Percentiles rank a stretch among this genome's conserved stretches.
Conservation (phyloP, 2,113 vertebrate genomes). For the Cyprichromis sp. region DNA sequence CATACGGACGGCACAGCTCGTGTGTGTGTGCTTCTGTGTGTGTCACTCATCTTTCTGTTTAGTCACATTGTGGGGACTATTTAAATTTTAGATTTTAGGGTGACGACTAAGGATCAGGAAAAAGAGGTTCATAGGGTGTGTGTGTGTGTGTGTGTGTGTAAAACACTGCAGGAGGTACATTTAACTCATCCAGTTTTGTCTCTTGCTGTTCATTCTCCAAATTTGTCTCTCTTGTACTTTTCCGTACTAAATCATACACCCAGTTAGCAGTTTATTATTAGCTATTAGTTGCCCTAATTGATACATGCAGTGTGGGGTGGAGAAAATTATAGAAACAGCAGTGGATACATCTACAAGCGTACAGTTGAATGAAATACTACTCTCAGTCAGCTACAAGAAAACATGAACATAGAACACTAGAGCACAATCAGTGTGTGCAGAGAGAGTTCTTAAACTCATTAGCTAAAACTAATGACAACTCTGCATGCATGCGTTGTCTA, state of each 20-base stretch:
- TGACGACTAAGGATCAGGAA: not conserved
- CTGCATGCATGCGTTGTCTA: not conserved
- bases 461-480: not conserved
- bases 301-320: not conserved
- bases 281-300: not conserved
- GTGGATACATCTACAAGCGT: not conserved
- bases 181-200: not conserved
- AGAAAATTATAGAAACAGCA: not conserved
- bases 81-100: not conserved
- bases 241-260: not conserved
- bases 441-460: not conserved
- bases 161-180: not conserved
- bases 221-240: not conserved
- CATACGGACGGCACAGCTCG: not conserved
- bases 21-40: not conserved
- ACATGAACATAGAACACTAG: not conserved
- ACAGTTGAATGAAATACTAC: not conserved
- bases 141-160: not conserved
- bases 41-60: not conserved
- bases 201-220: not conserved
- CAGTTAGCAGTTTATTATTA: not conserved
- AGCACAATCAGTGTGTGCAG: not conserved
- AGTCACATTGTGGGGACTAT: not conserved
- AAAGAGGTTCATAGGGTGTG: not conserved
- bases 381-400: not conserved